Percentiles rank a stretch among this genome's conserved stretches.
These are phyloP conservation scores for Sebastes baramenuke DNA, from an alignment of 2,797 vertebrate genomes.

Conservation along the genomic window DNA sequence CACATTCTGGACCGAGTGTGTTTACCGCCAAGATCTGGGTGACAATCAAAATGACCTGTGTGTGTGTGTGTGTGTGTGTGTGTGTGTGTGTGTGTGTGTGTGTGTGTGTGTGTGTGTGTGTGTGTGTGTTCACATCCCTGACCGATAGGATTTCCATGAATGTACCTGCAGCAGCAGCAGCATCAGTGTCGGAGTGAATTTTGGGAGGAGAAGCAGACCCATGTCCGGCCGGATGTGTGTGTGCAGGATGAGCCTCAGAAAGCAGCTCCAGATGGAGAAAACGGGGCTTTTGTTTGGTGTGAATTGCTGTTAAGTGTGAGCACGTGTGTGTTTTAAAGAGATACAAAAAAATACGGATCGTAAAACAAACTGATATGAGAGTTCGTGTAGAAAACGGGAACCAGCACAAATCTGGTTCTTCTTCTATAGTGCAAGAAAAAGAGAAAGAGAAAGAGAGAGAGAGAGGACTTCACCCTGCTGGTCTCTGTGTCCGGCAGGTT, in stretches of 20 bases:
- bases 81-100: background rate
- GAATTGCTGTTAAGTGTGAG: background rate
- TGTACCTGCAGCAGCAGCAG: conserved; percentile 44
- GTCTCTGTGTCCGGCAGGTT: background rate
- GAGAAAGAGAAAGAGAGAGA: background rate
- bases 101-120: conserved; percentile 2
- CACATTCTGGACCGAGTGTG: background rate
- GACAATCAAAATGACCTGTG: conserved; percentile 29
- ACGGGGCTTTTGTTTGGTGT: background rate
- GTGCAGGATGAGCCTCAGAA: conserved; percentile 13
- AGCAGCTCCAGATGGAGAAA: background rate
- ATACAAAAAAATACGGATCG: conserved; percentile 1
- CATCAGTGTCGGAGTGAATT: background rate
- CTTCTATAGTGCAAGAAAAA: background rate
- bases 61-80: background rate
- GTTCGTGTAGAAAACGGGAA: background rate
- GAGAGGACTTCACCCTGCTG: background rate
- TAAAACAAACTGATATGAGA: background rate
- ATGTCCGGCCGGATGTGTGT: conserved; percentile 1
- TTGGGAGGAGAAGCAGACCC: conserved; percentile 1
- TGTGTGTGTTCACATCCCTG: background rate
- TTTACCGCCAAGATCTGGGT: conserved; percentile 31
- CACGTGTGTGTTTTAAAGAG: conserved; percentile 2
- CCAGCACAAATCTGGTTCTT: background rate
- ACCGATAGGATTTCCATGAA: conserved; percentile 47